Conservation (phyloP, 1,140 invertebrate species). For the Solen grandis region DNA sequence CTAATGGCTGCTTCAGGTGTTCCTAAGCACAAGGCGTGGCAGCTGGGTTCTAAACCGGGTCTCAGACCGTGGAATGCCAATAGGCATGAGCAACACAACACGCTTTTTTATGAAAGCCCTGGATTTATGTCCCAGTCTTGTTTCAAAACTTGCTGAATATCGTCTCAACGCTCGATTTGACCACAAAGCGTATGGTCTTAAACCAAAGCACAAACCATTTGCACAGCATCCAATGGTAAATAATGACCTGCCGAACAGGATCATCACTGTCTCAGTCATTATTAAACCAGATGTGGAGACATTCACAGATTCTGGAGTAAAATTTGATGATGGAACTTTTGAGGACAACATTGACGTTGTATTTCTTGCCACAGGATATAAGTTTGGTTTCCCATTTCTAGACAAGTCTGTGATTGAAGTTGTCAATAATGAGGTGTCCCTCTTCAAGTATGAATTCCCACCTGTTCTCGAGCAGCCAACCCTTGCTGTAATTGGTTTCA, state of each 20-base stretch:
- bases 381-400: slow-evolving; percentile 68
- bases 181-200: slow-evolving; percentile 79
- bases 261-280: slow-evolving; percentile 80
- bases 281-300: slow-evolving; percentile 77
- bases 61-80: slow-evolving; percentile 66
- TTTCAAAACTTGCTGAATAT: not conserved
- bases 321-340: slow-evolving; percentile 79
- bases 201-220: slow-evolving; percentile 80
- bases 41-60: slow-evolving; percentile 82
- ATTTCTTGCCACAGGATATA: slow-evolving; percentile 66
- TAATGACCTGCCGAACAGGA: slow-evolving; percentile 83
- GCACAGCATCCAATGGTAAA: slow-evolving; percentile 83
- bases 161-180: slow-evolving; percentile 78
- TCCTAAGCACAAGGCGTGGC: slow-evolving; percentile 81
- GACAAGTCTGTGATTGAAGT: slow-evolving; percentile 61
- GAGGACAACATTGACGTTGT: slow-evolving; percentile 74
- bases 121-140: slow-evolving; percentile 41
- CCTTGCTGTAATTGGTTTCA: slow-evolving; percentile 82
- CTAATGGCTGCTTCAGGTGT: too few relatives aligned
- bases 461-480: slow-evolving; percentile 71
- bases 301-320: slow-evolving; percentile 77
- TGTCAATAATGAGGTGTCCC: slow-evolving; percentile 69
- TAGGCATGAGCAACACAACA: slow-evolving; percentile 61
- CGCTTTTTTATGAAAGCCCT: slow-evolving; percentile 24
- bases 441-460: slow-evolving; percentile 82